Evolutionary conservation across 2,888 invertebrate species (phyloP), one percentile per base, ranked within the genome.

Genomic region (Steinernema scapterisci): DNA sequence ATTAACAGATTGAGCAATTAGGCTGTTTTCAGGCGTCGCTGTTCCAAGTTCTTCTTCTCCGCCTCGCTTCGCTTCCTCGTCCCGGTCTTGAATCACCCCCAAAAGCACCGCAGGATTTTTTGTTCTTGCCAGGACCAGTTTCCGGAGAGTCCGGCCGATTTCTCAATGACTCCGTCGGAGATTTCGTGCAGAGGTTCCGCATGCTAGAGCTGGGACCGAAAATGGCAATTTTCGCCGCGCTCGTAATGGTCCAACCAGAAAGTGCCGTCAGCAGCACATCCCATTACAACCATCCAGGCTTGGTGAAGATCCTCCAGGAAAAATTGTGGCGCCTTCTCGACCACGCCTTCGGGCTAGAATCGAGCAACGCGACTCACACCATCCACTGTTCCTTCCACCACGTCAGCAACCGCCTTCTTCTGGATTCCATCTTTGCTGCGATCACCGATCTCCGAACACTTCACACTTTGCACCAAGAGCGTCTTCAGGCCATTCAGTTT

Each of bases 1-100:
- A 71, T n/a, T 73, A 25, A 19, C 44, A 19, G 6, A 56, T 27
- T 56, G 25, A 27, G 31, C 25, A 56, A 27, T 56, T 5, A 5
- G 13, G 3, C 46, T 51, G 19, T 13, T 79, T 82, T 0, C 79
- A 85, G 85, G 80, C 76, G 63, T 81, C 82, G 27, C 77, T 83
- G 43, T 84, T 83, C 76, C 84, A 82, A 73, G 80, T 83, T 25
- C 81, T 85, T 51, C 77, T 84, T 13, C 73, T 86, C 9, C 81
- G 81, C 0, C 63, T 79, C 0, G 44, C 71, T 7, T 44, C 71
- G 11, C 54, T 78, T 27, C 70, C 52, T 23, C 23, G 27, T 9
- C 25, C 19, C 43, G 63, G 27, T 1, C 45, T 77, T 71, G 45
- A 31, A 51, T 21, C 45, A 21, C 21, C 21, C 43, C 31, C 73